Percentiles rank a stretch among this genome's conserved stretches.
Conservation (phyloP, 2,888 invertebrate species). For the Pantelozetes paolii region DNA sequence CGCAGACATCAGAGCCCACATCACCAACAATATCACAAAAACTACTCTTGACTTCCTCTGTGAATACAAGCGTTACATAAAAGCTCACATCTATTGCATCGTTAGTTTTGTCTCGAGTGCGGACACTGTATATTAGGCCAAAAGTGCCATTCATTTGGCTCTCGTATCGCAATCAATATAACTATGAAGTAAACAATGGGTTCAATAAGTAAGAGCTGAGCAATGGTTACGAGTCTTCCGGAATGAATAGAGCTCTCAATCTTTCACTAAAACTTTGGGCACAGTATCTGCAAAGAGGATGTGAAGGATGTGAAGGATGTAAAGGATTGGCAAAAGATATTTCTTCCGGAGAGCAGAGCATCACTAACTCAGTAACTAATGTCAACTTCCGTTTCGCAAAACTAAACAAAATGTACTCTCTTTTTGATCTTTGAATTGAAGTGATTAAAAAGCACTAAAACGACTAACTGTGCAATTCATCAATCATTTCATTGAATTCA, state of each 20-base stretch:
- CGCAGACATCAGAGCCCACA: not conserved
- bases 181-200: conserved; percentile 16
- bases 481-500: conserved; percentile 5
- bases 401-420: conserved; percentile 16
- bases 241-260: conserved; percentile 24
- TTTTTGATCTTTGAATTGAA: not conserved
- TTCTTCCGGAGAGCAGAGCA: not conserved
- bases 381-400: conserved; percentile 24
- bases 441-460: conserved; percentile 10
- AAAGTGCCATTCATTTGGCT: not conserved
- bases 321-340: conserved; percentile 26
- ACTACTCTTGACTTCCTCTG: conserved; percentile 11
- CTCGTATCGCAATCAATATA: conserved; percentile 12
- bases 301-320: conserved; percentile 28
- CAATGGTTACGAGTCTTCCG: conserved; percentile 27
- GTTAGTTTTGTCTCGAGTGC: conserved; percentile 1
- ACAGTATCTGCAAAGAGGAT: not conserved
- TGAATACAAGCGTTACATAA: conserved; percentile 25
- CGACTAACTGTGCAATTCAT: not conserved
- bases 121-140: conserved; percentile 21
- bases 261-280: not conserved
- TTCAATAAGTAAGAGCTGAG: conserved; percentile 10
- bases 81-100: not conserved
- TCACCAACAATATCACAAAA: not conserved
- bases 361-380: conserved; percentile 18